Evolutionary conservation across 2,888 invertebrate species (phyloP).

Genomic region (Cheilosia pagana): DNA sequence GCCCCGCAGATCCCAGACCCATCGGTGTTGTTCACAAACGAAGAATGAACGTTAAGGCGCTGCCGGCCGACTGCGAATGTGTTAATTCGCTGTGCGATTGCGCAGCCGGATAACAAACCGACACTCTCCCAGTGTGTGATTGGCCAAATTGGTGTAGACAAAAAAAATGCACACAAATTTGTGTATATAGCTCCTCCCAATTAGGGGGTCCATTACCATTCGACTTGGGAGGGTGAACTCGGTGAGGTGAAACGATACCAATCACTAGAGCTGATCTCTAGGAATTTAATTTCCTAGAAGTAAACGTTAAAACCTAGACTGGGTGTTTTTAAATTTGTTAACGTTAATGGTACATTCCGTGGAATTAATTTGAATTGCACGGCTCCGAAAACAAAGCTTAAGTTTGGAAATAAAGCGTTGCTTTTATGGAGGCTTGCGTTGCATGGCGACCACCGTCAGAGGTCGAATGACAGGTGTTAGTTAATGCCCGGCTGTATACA

Average conservation of each 20-base stretch:
- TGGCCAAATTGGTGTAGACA: conserved; percentile 19
- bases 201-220: conserved; percentile 31
- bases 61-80: conserved; percentile 48
- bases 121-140: conserved; percentile 18
- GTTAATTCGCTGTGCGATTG: conserved; percentile 62
- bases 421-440: conserved; percentile 6
- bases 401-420: conserved; percentile 11
- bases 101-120: conserved; percentile 55
- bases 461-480: conserved; percentile 54
- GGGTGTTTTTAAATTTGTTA: conserved; percentile 5
- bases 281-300: conserved; percentile 59
- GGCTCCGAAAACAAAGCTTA: conserved; percentile 32
- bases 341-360: conserved; percentile 67
- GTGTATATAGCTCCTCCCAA: conserved; percentile 49
- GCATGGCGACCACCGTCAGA: conserved; percentile 29
- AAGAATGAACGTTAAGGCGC: conserved; percentile 39
- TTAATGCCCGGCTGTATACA: conserved; percentile 19
- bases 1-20: not conserved
- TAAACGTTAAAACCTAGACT: conserved; percentile 39
- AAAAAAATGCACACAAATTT: conserved; percentile 38
- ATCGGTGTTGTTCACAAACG: conserved; percentile 25
- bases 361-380: conserved; percentile 60
- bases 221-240: conserved; percentile 13
- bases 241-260: conserved; percentile 60
- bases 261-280: conserved; percentile 61